Percentiles rank a stretch among this genome's conserved stretches.
Conservation (phyloP, 2,888 invertebrate genomes). For the Aproaerema taeniolella region DNA sequence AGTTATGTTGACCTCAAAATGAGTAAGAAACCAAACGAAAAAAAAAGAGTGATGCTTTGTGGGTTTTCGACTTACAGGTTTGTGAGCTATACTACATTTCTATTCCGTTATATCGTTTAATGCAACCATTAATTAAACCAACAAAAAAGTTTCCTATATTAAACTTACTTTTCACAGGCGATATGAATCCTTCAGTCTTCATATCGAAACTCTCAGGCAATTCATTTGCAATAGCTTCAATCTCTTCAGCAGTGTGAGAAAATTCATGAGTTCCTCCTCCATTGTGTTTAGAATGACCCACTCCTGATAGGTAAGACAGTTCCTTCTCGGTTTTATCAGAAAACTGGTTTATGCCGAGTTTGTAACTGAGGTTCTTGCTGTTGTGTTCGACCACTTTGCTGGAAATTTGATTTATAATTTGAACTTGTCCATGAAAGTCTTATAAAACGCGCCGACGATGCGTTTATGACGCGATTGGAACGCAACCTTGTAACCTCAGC, state of each 20-base stretch:
- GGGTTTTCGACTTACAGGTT: too few relatives aligned
- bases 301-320: slow-evolving; percentile 26
- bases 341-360: slow-evolving; percentile 37
- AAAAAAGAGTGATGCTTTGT: too few relatives aligned
- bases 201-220: slow-evolving; percentile 39
- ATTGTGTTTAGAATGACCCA: slow-evolving; percentile 19
- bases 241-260: slow-evolving; percentile 30
- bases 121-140: not conserved
- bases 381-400: slow-evolving; percentile 37
- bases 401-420: too few relatives aligned
- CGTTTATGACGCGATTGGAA: too few relatives aligned
- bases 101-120: not conserved
- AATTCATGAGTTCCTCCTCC: slow-evolving; percentile 24
- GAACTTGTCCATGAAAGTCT: too few relatives aligned
- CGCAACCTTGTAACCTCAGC: too few relatives aligned
- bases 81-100: too few relatives aligned
- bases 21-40: too few relatives aligned
- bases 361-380: slow-evolving; percentile 34
- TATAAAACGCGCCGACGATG: too few relatives aligned
- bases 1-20: too few relatives aligned
- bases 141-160: not conserved
- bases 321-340: slow-evolving; percentile 36
- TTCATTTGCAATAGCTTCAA: slow-evolving; percentile 24
- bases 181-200: slow-evolving; percentile 36
- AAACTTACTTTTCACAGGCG: slow-evolving; percentile 36